Base-by-base conservation (phyloP, 2,113 vertebrate species). In the Echinops telfairi region DNA sequence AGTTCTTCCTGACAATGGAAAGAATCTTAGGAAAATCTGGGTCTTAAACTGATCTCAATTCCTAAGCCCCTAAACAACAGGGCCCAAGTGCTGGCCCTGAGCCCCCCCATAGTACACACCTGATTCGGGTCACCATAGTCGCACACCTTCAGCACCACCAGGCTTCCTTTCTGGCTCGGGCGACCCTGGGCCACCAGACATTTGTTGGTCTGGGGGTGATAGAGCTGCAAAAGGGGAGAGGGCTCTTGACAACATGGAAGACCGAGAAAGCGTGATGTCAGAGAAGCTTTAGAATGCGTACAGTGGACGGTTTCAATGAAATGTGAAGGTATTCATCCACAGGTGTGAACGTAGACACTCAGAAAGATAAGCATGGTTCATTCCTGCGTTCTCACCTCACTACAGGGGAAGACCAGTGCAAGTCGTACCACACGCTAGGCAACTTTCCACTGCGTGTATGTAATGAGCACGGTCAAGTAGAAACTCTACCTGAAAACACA, bases 171-270 rank as follows among this genome's bases (percentile, higher is more conserved):
- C 98, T 99, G 99, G 89, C 99, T 99, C 5, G 98, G 98, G 91
- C 99, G 98, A n/a, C 99, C 98, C 96, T 99, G 99, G 3, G 99
- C 99, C 15, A 98, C 98, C 94, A 99, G 97, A 87, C 99, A 99
- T 68, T 97, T 98, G 62, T 98, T 97, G 20, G 98, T 98, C 93
- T 99, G 98, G n/a, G 99, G 97, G 96, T 99, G 99, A 77, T 97
- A 98, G 0, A 99, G 97, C 99, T 99, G 29, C 0, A 71, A 96
- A 82, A 95, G 40, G 38, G 96, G 94, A 86, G 84, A 90, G 3
- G 0, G 1, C 14, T n/a, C 22, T 22, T 83, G 36, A 94, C 3
- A 5, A 16, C 0, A 5, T 22, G 22, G 64, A 47, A 14, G 4
- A 1, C 75, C 17, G 4, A 80, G 83, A 33, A n/a, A 43, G 43